phyloP scores from a whole-genome alignment of 1,140 invertebrate genomes.

The Cardiocondyla obscurior region DNA sequence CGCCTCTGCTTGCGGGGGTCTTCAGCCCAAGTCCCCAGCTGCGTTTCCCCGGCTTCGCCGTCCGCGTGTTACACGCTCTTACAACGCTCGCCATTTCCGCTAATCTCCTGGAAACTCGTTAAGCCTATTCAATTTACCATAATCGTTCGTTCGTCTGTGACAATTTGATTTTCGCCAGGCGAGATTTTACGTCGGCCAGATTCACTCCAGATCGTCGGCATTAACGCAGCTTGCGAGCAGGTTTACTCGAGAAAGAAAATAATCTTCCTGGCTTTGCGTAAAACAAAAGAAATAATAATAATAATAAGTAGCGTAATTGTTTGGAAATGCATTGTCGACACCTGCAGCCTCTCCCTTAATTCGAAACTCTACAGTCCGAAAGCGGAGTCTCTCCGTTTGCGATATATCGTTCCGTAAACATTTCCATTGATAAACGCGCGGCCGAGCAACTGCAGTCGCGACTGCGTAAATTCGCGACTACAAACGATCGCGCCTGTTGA shows the following conservation, averaged over 20 bases:
- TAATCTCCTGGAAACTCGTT: conserved; percentile 62
- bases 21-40: not conserved
- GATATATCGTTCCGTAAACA: not conserved
- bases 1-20: not conserved
- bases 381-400: not conserved
- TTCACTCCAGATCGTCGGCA: not conserved
- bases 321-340: not conserved
- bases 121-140: conserved; percentile 62
- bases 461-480: conserved; percentile 30
- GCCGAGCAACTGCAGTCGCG: not conserved
- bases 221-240: not conserved
- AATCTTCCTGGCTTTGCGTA: not conserved
- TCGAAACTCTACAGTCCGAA: not conserved
- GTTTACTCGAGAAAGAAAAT: not conserved
- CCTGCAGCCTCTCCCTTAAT: not conserved
- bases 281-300: not conserved
- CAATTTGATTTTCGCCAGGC: conserved; percentile 56
- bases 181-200: conserved; percentile 35
- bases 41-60: not conserved
- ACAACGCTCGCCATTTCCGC: conserved; percentile 48
- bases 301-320: not conserved
- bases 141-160: conserved; percentile 59
- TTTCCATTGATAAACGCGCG: conserved; percentile 37
- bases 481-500: conserved; percentile 39
- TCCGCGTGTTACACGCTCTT: conserved; percentile 38